phyloP scores from a whole-genome alignment of 2,888 invertebrate genomes.

The Hyalella azteca region DNA sequence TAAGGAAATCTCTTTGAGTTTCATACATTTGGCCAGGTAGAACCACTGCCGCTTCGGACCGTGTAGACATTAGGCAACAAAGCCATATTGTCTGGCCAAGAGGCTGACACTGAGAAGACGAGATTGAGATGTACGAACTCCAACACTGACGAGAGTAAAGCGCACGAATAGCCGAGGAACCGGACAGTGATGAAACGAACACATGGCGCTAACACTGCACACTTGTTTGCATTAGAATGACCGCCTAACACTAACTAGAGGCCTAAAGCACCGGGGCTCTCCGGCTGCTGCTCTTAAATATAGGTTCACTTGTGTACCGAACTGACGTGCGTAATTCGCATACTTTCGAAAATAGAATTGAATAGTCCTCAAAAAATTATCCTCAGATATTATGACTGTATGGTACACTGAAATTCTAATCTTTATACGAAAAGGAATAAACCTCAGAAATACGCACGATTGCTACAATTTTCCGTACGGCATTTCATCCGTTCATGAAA shows the following conservation, averaged over 20 bases:
- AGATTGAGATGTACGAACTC: conserved; percentile 5
- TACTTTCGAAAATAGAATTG: too few relatives aligned
- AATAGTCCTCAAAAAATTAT: too few relatives aligned
- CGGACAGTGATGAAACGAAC: conserved; percentile 27
- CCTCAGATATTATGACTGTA: too few relatives aligned
- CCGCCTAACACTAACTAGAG: background rate
- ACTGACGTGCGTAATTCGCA: too few relatives aligned
- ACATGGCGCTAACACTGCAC: conserved; percentile 28
- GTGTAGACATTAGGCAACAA: background rate
- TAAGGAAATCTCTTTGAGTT: background rate
- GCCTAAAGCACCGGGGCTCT: background rate
- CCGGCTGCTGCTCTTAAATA: too few relatives aligned
- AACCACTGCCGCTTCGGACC: background rate
- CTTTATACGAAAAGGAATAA: too few relatives aligned
- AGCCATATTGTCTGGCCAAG: background rate
- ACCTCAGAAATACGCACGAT: too few relatives aligned
- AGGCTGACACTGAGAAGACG: background rate
- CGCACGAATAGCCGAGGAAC: background rate
- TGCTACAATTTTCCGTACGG: too few relatives aligned
- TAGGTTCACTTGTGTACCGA: too few relatives aligned
- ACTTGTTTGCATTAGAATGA: conserved; percentile 32
- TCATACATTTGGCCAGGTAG: background rate
- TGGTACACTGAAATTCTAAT: too few relatives aligned
- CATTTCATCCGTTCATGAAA: too few relatives aligned
- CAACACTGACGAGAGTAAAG: background rate